Evolutionary conservation across 2,113 vertebrate genomes (phyloP), one percentile per base, ranked within the genome.

Genomic region (Chloropsis cyanopogon): DNA sequence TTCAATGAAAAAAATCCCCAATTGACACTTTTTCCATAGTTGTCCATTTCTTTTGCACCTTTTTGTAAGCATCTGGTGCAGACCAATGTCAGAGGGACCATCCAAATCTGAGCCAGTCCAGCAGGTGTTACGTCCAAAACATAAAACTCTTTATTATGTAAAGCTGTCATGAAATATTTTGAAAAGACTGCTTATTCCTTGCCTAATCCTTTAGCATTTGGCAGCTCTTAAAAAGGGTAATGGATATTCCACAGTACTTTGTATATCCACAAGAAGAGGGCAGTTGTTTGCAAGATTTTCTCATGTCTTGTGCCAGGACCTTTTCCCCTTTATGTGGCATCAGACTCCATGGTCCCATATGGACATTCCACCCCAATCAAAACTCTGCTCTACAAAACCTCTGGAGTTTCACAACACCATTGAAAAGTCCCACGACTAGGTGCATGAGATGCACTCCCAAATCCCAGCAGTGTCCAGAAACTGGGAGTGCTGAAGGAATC

Each of bases 111-210:
- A 94, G 64, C 31, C 49, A 52, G 65, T 86, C 80, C 79, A 93
- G 76, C 96, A 96, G 90, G 95, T 94, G 94, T 90, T 94, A 75
- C 1, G 17, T 82, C 81, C 86, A 93, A 84, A 93, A 81, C 39
- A 47, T 78, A 83, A 90, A 96, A 90, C 33, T 71, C 56, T 66
- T 70, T 82, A 88, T 68, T 86, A 93, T 31, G 44, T 92, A 90
- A 95, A 91, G 56, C 89, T 95, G 78, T 92, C 89, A 28, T 65
- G 49, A 95, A 94, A 76, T 77, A 76, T 92, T 92, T 87, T 92
- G 23, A 86, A 90, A 90, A 93, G 44, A 64, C 57, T 83, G 44
- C 93, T 95, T 90, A 88, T 71, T 66, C 50, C 52, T 71, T 59
- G 24, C 57, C 71, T 93, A 86, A 88, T 86, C 65, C 50, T 57